Evolutionary conservation across 2,113 vertebrate species (phyloP).

Genomic region (Tetrax tetrax): DNA sequence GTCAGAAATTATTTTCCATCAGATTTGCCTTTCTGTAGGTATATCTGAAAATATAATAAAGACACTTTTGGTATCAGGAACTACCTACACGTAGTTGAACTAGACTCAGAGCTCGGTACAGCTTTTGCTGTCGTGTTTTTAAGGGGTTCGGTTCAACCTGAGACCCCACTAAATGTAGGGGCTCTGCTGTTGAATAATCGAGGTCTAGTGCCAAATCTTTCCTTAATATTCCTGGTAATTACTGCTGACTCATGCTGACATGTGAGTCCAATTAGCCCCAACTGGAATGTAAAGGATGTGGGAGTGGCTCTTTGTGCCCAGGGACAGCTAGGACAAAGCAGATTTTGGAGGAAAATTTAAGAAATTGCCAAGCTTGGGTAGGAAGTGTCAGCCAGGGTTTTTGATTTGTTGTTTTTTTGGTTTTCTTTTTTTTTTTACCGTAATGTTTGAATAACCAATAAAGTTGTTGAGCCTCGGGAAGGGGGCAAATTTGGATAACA

Average conservation of each 20-base stretch:
- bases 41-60: not conserved
- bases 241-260: constrained; percentile 71
- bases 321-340: constrained; percentile 65
- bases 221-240: constrained; percentile 68
- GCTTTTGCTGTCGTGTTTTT: not conserved
- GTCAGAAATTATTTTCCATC: not conserved
- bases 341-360: constrained; percentile 62
- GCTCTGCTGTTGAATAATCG: constrained; percentile 26
- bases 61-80: not conserved
- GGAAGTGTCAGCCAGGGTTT: constrained; percentile 6
- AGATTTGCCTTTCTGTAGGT: constrained; percentile 1
- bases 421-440: not conserved
- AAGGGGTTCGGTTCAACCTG: not conserved
- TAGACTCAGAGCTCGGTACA: not conserved
- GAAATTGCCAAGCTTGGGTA: constrained; percentile 56
- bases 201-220: not conserved
- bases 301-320: constrained; percentile 68
- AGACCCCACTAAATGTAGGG: not conserved
- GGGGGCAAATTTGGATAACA: not conserved
- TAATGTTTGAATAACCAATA: constrained; percentile 23
- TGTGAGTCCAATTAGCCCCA: constrained; percentile 67
- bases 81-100: not conserved
- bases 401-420: not conserved
- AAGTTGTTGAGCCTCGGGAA: not conserved
- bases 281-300: constrained; percentile 72